Evolutionary conservation across 2,113 vertebrate genomes (phyloP).

Genomic region (Myrmecobius fasciatus): DNA sequence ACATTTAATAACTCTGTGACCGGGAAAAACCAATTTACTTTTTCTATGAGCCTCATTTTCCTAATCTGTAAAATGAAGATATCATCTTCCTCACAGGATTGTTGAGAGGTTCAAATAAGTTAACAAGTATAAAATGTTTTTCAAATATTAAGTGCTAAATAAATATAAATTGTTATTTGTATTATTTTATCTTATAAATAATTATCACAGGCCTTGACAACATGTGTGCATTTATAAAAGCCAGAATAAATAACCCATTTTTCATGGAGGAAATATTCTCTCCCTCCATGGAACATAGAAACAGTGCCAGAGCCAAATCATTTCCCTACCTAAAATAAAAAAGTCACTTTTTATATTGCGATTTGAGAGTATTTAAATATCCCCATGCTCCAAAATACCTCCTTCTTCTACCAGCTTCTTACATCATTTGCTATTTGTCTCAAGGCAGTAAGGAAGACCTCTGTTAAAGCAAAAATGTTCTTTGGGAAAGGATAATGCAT

Average conservation of each 20-base stretch:
- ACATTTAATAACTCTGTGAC: neutral
- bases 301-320: neutral
- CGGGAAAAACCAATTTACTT: neutral
- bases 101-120: neutral
- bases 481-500: neutral
- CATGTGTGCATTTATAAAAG: neutral
- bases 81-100: neutral
- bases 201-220: neutral
- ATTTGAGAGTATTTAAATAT: neutral
- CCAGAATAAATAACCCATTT: neutral
- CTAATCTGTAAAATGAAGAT: neutral
- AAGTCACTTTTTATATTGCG: neutral
- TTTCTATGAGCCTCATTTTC: neutral
- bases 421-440: neutral
- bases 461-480: neutral
- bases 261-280: fast-evolving
- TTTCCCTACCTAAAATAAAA: neutral
- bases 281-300: neutral
- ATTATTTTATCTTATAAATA: neutral
- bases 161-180: neutral
- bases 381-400: neutral
- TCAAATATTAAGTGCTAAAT: neutral
- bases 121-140: neutral
- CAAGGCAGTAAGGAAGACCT: neutral
- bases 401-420: neutral